Conservation (phyloP, 2,797 vertebrate genomes). For the Gastrophryne carolinensis region DNA sequence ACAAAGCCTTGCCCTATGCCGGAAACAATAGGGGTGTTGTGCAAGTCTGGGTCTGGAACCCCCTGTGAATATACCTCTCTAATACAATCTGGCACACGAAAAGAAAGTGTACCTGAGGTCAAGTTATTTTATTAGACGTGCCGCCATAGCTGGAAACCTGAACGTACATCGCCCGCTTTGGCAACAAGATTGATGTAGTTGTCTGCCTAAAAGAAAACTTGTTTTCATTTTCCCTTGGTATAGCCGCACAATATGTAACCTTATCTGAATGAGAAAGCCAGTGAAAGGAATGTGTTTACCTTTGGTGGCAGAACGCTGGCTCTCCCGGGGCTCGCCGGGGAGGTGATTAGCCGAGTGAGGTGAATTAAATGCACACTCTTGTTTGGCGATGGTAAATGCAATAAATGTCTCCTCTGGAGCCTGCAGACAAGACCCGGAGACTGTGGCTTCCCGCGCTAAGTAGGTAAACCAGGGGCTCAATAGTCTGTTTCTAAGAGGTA, state of each 20-base stretch:
- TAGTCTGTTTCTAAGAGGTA: not conserved
- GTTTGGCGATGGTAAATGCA: constrained; percentile 31
- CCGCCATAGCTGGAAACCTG: not conserved
- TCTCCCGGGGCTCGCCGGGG: constrained; percentile 13
- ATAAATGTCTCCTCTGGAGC: constrained; percentile 13
- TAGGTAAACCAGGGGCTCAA: not conserved
- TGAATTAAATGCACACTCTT: constrained; percentile 9
- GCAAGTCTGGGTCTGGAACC: too few relatives aligned
- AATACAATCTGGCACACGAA: constrained; percentile 1
- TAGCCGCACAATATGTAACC: constrained; percentile 6
- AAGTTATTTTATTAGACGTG: not conserved
- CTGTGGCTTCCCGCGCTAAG: constrained; percentile 35
- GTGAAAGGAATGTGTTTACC: constrained; percentile 23
- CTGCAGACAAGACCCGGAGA: constrained; percentile 39
- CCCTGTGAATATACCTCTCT: too few relatives aligned
- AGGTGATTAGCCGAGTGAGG: constrained; percentile 9
- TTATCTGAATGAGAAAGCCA: not conserved
- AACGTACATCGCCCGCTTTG: not conserved
- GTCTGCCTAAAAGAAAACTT: constrained; percentile 4
- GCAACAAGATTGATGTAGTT: not conserved
- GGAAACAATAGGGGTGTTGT: not conserved
- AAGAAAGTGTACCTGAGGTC: not conserved
- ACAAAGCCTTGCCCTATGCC: not conserved
- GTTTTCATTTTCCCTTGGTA: constrained; percentile 26
- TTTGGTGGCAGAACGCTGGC: not conserved